Evolutionary conservation across 2,113 vertebrate genomes (phyloP).

Genomic region (Hippocampus abdominalis): DNA sequence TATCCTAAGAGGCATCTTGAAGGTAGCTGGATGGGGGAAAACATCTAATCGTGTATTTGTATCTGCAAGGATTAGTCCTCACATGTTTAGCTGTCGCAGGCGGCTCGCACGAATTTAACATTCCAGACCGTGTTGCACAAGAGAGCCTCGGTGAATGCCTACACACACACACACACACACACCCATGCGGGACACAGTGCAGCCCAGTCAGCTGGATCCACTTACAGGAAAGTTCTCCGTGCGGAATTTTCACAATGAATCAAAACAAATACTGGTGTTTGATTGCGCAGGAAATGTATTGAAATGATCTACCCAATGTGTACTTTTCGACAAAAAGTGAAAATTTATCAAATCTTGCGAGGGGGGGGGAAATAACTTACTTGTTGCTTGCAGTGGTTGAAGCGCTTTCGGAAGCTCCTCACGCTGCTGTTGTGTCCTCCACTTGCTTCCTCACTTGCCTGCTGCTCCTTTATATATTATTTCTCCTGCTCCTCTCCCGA

Average conservation of each 20-base stretch:
- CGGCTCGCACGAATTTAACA: constrained; percentile 32
- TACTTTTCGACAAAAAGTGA: not conserved
- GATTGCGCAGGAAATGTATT: not conserved
- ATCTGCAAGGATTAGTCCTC: constrained; percentile 4
- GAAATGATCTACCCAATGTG: not conserved
- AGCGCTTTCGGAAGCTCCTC: not conserved
- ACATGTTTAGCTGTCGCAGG: constrained; percentile 23
- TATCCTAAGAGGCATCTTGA: not conserved
- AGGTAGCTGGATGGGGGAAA: no score
- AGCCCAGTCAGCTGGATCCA: constrained; percentile 39
- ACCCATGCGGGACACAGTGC: not conserved
- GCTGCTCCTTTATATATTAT: constrained; percentile 33
- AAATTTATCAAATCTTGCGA: not conserved
- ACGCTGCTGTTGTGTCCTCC: constrained; percentile 14
- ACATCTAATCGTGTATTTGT: not conserved
- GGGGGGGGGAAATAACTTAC: constrained; percentile 28
- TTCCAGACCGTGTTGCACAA: constrained; percentile 58
- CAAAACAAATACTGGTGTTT: constrained; percentile 14
- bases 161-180: constrained; percentile 39
- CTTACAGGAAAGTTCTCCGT: constrained; percentile 34
- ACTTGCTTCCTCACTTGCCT: constrained; percentile 35
- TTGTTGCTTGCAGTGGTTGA: constrained; percentile 13
- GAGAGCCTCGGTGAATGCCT: constrained; percentile 34
- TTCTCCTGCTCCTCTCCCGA: constrained; percentile 19
- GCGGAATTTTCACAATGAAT: constrained; percentile 7